Percentiles rank a stretch among this genome's conserved stretches.
Evolutionary conservation across 2,113 vertebrate genomes (phyloP).

Genomic region (Ochotona curzoniae): DNA sequence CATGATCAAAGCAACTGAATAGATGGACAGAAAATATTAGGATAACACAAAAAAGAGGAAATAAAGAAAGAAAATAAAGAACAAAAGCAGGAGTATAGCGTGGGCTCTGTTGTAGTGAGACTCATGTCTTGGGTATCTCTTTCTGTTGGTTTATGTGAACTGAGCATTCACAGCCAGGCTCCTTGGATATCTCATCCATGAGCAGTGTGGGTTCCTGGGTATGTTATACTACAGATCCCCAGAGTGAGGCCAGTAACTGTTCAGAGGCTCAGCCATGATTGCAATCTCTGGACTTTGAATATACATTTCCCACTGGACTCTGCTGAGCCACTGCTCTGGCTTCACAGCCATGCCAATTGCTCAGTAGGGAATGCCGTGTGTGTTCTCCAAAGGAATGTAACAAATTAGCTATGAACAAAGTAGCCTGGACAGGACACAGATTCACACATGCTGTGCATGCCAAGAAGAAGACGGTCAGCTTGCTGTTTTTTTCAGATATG

Average conservation of each 20-base stretch:
- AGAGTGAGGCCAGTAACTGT: slow-evolving; percentile 3
- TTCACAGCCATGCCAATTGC: slow-evolving; percentile 78
- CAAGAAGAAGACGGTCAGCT: slow-evolving; percentile 81
- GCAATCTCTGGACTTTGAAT: slow-evolving; percentile 55
- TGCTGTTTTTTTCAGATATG: slow-evolving; percentile 82
- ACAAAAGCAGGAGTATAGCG: neutral
- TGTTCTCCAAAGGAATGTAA: slow-evolving; percentile 84
- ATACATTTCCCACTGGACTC: slow-evolving; percentile 76
- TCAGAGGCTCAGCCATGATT: neutral
- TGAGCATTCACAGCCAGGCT: neutral
- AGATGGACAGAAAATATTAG: slow-evolving; percentile 55
- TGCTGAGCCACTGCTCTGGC: slow-evolving; percentile 72
- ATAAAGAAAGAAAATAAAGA: neutral
- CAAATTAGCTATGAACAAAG: slow-evolving; percentile 87
- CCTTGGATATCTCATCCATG: neutral
- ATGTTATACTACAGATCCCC: neutral
- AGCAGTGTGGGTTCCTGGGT: neutral
- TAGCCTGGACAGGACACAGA: slow-evolving; percentile 74
- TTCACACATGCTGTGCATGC: slow-evolving; percentile 83
- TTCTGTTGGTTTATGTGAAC: neutral
- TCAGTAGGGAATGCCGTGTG: slow-evolving; percentile 78
- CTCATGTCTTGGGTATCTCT: neutral
- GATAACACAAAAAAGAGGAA: neutral
- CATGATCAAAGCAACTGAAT: slow-evolving; percentile 54
- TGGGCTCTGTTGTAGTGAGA: neutral